Evolutionary conservation across 2,888 invertebrate genomes (phyloP).

Genomic region (Sussaba pulchella): DNA sequence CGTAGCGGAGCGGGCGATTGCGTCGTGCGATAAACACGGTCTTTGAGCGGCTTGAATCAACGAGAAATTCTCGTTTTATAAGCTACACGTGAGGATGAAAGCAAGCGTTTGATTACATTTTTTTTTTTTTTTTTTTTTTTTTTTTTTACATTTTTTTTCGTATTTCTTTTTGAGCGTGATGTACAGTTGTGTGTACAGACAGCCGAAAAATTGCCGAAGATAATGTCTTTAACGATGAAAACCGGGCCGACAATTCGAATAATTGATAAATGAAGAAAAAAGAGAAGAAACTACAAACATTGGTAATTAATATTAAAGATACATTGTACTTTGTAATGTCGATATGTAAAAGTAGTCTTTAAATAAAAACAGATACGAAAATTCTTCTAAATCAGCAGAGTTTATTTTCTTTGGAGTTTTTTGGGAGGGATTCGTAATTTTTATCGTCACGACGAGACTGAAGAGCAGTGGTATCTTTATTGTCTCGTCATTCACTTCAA

Average conservation of each 20-base stretch:
- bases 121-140: slow-evolving; percentile 23
- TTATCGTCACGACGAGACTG: slow-evolving; percentile 86
- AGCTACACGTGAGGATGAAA: neutral
- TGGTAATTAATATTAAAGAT: slow-evolving; percentile 71
- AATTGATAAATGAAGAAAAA: slow-evolving; percentile 32
- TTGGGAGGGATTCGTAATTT: slow-evolving; percentile 71
- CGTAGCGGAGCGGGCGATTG: slow-evolving; percentile 10
- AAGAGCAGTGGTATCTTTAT: slow-evolving; percentile 86
- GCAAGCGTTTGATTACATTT: neutral
- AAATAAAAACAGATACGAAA: slow-evolving; percentile 76
- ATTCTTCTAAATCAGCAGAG: slow-evolving; percentile 71
- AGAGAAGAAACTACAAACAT: slow-evolving; percentile 53
- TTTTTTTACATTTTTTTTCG: neutral
- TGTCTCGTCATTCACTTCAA: slow-evolving; percentile 86
- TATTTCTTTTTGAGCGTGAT: slow-evolving; percentile 39
- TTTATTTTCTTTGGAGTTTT: slow-evolving; percentile 50
- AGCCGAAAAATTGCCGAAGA: slow-evolving; percentile 58
- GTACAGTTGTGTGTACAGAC: slow-evolving; percentile 59
- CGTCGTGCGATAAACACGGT: slow-evolving; percentile 6
- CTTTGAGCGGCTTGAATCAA: slow-evolving; percentile 3
- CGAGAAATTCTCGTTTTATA: too few relatives aligned
- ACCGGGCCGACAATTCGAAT: slow-evolving; percentile 48
- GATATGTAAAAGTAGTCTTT: slow-evolving; percentile 76
- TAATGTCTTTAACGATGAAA: slow-evolving; percentile 44
- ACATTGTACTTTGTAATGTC: slow-evolving; percentile 81